These are phyloP conservation scores for Euwallacea similis DNA, from an alignment of 1,140 invertebrate species.

Conservation along the genomic window DNA sequence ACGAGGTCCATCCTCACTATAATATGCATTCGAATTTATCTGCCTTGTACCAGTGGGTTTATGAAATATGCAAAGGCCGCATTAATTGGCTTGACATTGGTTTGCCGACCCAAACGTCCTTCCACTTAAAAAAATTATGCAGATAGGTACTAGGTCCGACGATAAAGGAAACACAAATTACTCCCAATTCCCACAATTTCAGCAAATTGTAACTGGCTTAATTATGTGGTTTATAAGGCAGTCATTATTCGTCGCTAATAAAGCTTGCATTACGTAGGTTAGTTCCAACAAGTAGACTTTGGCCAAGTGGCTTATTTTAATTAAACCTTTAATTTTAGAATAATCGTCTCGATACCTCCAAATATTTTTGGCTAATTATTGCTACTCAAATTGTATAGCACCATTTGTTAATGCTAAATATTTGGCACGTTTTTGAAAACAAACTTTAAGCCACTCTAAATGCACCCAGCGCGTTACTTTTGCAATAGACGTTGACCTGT, in stretches of 20 bases:
- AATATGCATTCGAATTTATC: too few relatives aligned
- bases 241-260: not conserved
- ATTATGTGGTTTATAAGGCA: not conserved
- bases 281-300: not conserved
- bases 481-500: too few relatives aligned
- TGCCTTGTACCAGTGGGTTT: too few relatives aligned
- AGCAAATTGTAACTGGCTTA: slow-evolving; percentile 16
- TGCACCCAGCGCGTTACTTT: too few relatives aligned
- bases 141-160: slow-evolving; percentile 2
- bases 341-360: not conserved
- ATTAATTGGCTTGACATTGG: slow-evolving; percentile 19
- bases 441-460: not conserved
- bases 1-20: too few relatives aligned
- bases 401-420: slow-evolving; percentile 19
- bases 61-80: too few relatives aligned
- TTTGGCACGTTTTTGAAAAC: slow-evolving; percentile 19
- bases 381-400: not conserved
- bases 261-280: not conserved
- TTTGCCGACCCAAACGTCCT: not conserved
- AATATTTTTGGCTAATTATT: slow-evolving; percentile 5
- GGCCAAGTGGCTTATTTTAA: too few relatives aligned
- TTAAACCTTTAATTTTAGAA: too few relatives aligned
- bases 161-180: slow-evolving; percentile 24
- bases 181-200: slow-evolving; percentile 21
- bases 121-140: slow-evolving; percentile 24